A percentile compares a stretch with the other conserved stretches of the same genome.
phyloP scores from a whole-genome alignment of 2,113 vertebrate genomes.

The Arvicanthis niloticus region DNA sequence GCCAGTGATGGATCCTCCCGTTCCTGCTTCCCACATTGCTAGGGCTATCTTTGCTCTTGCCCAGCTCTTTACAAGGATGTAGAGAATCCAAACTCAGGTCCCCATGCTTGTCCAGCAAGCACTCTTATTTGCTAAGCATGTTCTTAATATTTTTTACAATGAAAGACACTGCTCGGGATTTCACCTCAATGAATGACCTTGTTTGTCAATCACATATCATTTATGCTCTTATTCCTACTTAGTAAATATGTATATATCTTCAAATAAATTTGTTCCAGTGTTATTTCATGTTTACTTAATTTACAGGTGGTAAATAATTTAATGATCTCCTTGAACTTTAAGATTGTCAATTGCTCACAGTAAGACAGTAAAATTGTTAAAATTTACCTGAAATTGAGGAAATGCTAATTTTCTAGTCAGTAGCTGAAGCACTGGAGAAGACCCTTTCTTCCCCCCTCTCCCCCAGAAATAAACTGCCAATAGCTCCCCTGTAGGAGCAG shows the following conservation, averaged over 20 bases:
- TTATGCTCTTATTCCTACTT: slow-evolving; percentile 33
- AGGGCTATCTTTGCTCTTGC: background rate
- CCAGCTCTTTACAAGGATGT: background rate
- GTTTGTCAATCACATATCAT: slow-evolving; percentile 10
- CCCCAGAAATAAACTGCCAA: no score
- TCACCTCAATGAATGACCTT: background rate
- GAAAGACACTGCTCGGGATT: slow-evolving; percentile 24
- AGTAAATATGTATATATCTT: background rate
- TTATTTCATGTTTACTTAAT: slow-evolving; percentile 16
- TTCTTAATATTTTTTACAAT: background rate
- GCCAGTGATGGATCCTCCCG: background rate
- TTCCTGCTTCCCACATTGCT: background rate
- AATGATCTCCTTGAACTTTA: background rate
- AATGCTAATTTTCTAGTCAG: background rate
- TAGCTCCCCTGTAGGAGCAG: no score
- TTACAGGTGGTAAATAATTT: background rate
- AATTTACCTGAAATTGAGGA: slow-evolving; percentile 32
- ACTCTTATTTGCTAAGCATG: background rate
- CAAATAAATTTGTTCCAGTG: slow-evolving; percentile 31
- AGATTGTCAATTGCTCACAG: background rate
- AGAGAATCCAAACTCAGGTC: background rate
- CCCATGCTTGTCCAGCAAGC: background rate
- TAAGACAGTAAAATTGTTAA: slow-evolving; percentile 38
- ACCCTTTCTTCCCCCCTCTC: background rate
- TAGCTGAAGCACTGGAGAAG: background rate